Conservation (phyloP, 2,113 vertebrate species). For the Protobothrops mucrosquamatus region DNA sequence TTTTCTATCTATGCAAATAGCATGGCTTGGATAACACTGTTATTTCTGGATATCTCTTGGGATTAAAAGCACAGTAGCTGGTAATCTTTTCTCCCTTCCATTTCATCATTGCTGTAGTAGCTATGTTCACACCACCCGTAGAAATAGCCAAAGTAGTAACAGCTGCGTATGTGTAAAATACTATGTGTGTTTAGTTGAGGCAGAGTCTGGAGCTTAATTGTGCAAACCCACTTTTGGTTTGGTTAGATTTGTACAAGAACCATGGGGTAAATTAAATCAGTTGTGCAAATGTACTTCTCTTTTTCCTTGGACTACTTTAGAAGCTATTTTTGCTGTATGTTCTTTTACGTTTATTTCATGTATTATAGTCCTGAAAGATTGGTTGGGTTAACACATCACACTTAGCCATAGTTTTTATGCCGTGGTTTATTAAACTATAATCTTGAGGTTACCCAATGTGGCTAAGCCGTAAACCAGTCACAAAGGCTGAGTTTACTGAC, state of each 20-base stretch:
- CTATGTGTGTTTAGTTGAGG: background rate
- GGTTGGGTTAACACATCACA: background rate
- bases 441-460: background rate
- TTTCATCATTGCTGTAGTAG: background rate
- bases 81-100: background rate
- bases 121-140: background rate
- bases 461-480: background rate
- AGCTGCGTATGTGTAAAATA: background rate
- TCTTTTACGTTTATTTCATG: background rate
- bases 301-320: background rate
- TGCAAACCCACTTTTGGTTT: background rate
- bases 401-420: background rate
- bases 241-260: background rate
- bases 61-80: background rate
- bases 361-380: background rate
- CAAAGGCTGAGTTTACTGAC: background rate
- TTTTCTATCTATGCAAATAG: background rate
- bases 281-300: background rate
- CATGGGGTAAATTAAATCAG: background rate
- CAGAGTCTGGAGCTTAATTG: background rate
- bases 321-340: background rate
- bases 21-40: background rate
- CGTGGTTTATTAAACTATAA: background rate
- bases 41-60: background rate
- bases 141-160: background rate